Base-by-base conservation (phyloP, 2,113 vertebrate species). In the Megaceryle maxima region DNA sequence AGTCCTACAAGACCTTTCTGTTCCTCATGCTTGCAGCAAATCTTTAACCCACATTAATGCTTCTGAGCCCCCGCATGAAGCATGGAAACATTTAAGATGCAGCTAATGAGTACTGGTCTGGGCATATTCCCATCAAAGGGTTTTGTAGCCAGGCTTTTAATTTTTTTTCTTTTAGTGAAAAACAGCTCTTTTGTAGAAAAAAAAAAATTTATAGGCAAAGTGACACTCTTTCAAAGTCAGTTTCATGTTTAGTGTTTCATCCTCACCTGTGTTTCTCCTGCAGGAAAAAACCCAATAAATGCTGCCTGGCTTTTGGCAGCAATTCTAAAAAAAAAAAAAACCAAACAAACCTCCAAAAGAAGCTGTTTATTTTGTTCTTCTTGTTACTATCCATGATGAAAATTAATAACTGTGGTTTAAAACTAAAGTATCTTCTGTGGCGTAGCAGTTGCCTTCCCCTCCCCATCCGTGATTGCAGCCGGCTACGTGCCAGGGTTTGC, bases 401-500 rank as follows among this genome's bases (percentile, higher is more conserved):
- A 84, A 89, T 64, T 25, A 44, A 24, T n/a, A 78, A 28, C 16
- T 41, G 4, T 46, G 50, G 5, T 83, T 74, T 12, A 26, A 69
- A 88, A 15, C 7, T 43, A 9, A 16, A 22, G 2, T 5, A 60
- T 56, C 35, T 57, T 57, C 41, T 21, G 0, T 4, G 21, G 12
- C 7, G 0, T 10, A 29, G 20, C 46, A 83, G 86, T 37, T 28
- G 5, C 68, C 14, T 70, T 67, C 29, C 24, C 41, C 28, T 60
- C 37, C 39, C 21, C 0, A 0, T 14, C 68, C 2, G 0, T 37
- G 50, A 16, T 51, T 10, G 4, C 14, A 13, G 0, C 18, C 24
- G 28, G 35, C 46, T 69, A 6, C 22, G 0, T 4, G 28, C 60
- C 75, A 67, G 68, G 17, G 26, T 50, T 80, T 88, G 21, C 29